A percentile compares a stretch with the other conserved stretches of the same genome.
Evolutionary conservation across 1,140 invertebrate species (phyloP).

Genomic region (Zaprionus lachaisei): DNA sequence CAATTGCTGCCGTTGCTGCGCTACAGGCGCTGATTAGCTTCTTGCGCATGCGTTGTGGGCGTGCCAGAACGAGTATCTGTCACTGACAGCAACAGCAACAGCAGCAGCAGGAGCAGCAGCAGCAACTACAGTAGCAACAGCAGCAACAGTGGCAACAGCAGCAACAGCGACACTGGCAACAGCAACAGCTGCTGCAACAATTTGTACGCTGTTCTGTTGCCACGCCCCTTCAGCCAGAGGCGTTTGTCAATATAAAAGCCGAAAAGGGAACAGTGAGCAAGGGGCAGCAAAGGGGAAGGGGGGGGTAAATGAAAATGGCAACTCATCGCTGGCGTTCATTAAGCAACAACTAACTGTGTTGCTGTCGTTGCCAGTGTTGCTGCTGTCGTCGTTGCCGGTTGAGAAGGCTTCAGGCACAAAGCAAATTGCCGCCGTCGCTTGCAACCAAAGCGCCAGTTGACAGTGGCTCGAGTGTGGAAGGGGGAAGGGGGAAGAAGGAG

Average conservation of each 20-base stretch:
- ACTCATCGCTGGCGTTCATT: conserved; percentile 22
- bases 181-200: conserved; percentile 14
- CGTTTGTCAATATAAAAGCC: conserved; percentile 32
- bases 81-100: conserved; percentile 29
- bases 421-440: conserved; percentile 19
- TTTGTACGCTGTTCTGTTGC: conserved; percentile 39
- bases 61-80: conserved; percentile 26
- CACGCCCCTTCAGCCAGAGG: conserved; percentile 39
- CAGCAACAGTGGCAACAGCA: conserved; percentile 9
- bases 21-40: conserved; percentile 48
- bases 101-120: conserved; percentile 13
- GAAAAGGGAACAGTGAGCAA: not conserved
- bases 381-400: conserved; percentile 13
- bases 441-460: conserved; percentile 11
- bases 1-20: conserved; percentile 29
- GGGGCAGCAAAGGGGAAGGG: not conserved
- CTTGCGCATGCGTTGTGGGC: conserved; percentile 72
- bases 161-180: conserved; percentile 15
- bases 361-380: not conserved
- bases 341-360: conserved; percentile 13
- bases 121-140: conserved; percentile 9
- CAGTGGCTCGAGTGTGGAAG: not conserved
- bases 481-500: not conserved
- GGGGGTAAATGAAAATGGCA: no score
- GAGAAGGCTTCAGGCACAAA: conserved; percentile 10